Base-by-base conservation (phyloP, 2,888 invertebrate genomes). In the Eupeodes latifasciatus region DNA sequence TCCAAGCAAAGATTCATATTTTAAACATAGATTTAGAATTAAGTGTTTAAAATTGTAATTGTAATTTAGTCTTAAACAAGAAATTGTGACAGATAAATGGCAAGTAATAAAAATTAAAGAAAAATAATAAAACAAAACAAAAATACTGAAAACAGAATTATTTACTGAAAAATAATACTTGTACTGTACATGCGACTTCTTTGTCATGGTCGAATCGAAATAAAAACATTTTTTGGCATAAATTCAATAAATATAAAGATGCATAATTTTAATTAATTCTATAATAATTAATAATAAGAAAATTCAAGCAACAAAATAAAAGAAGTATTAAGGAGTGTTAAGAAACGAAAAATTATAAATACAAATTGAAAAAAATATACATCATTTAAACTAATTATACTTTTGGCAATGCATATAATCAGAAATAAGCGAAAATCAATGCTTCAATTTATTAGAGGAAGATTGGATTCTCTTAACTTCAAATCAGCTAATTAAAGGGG, bases 381-480 rank as follows among this genome's bases (percentile, higher is more conserved):
- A 84, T 81, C 61, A 84, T 88, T 85, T 78, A 80, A 83, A 80
- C 71, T 85, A 81, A 84, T 80, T 87, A 87, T 87, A 80, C 83
- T 88, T 88, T 84, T 88, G 81, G 85, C 84, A 88, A 88, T 81
- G 84, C 84, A 78, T 84, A 88, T 88, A 88, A 88, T 81, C 88
- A 69, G 74, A 74, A 85, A 88, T 69, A 80, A 72, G 57, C 87
- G 87, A 80, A 87, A 84, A 67, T 55, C 49, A n/a, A 36, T 75
- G 83, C 79, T 80, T 82, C 84, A 75, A 11, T 72, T 53, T 12
- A 53, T 36, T 62, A 27, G 66, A 59, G n/a, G 11, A n/a, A 16
- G 53, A 34, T 11, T 49, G 40, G 36, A 40, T 64, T 19, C 5
- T 57, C 5, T 49, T 34, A 55, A 14, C 36, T 34, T n/a, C 27